Percentiles rank a stretch among this genome's conserved stretches.
These are phyloP conservation scores for Vulpes ferrilata DNA, from an alignment of 2,113 vertebrate species.

Conservation along the genomic window DNA sequence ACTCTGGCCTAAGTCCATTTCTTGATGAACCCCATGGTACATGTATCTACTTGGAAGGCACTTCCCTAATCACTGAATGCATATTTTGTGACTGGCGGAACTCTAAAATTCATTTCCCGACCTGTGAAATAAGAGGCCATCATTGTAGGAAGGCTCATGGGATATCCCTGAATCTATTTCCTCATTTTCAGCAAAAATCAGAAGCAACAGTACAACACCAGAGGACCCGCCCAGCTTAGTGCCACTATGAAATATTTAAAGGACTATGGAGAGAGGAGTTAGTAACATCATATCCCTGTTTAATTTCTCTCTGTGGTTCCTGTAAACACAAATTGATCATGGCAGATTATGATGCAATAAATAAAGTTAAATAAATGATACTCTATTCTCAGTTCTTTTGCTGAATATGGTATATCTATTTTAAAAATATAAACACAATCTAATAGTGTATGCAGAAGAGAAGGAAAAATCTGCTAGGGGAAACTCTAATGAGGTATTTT, in stretches of 20 bases:
- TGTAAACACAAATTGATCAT: not conserved
- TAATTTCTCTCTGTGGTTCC: not conserved
- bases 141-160: not conserved
- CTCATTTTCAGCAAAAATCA: not conserved
- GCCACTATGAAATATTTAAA: not conserved
- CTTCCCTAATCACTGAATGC: not conserved
- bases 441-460: not conserved
- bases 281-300: not conserved
- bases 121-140: not conserved
- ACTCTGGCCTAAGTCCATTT: not conserved
- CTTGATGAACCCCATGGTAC: not conserved
- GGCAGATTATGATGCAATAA: not conserved
- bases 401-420: not conserved
- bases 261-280: not conserved
- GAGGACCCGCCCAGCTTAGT: not conserved
- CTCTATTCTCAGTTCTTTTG: not conserved
- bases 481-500: not conserved
- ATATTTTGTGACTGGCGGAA: not conserved
- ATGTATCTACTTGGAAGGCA: not conserved
- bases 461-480: not conserved
- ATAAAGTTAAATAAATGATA: not conserved
- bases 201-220: not conserved
- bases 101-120: not conserved
- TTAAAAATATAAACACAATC: not conserved
- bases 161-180: not conserved